These are phyloP conservation scores for Corticium candelabrum DNA, from an alignment of 37 sponge, comb jelly and placozoan species.

Conservation along the genomic window DNA sequence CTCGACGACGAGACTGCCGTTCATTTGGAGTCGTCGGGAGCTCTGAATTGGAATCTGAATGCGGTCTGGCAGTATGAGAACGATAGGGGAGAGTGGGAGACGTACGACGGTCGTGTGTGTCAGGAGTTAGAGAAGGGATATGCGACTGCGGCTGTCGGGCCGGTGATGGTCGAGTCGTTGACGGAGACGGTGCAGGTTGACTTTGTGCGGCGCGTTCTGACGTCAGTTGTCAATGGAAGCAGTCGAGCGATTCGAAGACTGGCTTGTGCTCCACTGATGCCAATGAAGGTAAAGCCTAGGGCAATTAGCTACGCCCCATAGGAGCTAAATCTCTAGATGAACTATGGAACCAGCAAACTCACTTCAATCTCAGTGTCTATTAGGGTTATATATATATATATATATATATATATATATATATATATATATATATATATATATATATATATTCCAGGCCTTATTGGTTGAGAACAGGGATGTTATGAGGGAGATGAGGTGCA, in stretches of 20 bases:
- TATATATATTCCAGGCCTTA: too few relatives aligned
- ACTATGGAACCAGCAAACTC: too few relatives aligned
- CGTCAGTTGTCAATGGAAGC: not conserved
- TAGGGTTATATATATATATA: too few relatives aligned
- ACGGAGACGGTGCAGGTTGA: not conserved
- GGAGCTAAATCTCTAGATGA: too few relatives aligned
- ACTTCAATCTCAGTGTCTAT: too few relatives aligned
- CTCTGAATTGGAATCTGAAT: conserved; percentile 27
- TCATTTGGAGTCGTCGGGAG: conserved; percentile 29
- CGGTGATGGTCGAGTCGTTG: not conserved
- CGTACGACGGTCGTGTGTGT: not conserved
- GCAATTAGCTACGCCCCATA: too few relatives aligned
- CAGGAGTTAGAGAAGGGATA: conserved; percentile 21
- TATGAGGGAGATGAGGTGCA: too few relatives aligned
- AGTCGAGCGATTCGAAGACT: conserved; percentile 24
- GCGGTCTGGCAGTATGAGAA: conserved; percentile 29
- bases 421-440: too few relatives aligned
- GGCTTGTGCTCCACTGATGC: conserved; percentile 40
- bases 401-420: too few relatives aligned
- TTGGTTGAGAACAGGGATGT: too few relatives aligned
- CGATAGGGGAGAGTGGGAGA: not conserved
- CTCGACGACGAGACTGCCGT: conserved; percentile 14
- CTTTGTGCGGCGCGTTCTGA: not conserved
- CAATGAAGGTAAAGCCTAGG: conserved; percentile 31
- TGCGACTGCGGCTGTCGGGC: not conserved